phyloP scores from a whole-genome alignment of 2,113 vertebrate species.

The Bufo gargarizans region DNA sequence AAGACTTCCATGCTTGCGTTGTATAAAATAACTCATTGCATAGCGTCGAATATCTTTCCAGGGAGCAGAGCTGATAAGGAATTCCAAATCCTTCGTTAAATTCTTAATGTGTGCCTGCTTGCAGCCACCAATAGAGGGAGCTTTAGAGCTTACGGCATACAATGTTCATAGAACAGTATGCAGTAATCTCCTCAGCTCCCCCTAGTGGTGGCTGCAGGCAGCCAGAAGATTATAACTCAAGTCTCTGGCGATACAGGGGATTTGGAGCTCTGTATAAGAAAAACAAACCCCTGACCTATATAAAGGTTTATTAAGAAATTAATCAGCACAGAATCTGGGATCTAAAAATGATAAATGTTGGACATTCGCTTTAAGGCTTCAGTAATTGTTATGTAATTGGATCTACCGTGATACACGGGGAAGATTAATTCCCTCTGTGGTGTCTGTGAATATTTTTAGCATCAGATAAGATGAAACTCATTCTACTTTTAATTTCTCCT shows the following conservation, averaged over 20 bases:
- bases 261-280: neutral
- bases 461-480: conserved; percentile 2
- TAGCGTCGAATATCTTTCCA: no score
- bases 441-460: neutral
- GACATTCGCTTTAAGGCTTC: neutral
- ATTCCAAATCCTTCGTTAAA: no score
- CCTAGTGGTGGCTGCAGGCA: no score
- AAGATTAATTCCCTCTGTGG: neutral
- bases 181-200: no score
- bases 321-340: neutral
- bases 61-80: no score
- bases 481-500: conserved; percentile 5
- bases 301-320: neutral
- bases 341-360: neutral
- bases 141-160: no score
- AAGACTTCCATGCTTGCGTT: no score
- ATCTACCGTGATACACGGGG: neutral
- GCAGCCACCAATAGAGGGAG: no score
- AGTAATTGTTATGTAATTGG: neutral
- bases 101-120: no score
- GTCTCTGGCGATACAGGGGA: neutral
- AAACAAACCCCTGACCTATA: neutral
- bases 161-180: neutral
- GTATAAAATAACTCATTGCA: no score
- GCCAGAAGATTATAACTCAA: no score